Percentiles rank a stretch among this genome's conserved stretches.
Conservation (phyloP, 1,140 invertebrate genomes). For the Mesaphorura yosii region DNA sequence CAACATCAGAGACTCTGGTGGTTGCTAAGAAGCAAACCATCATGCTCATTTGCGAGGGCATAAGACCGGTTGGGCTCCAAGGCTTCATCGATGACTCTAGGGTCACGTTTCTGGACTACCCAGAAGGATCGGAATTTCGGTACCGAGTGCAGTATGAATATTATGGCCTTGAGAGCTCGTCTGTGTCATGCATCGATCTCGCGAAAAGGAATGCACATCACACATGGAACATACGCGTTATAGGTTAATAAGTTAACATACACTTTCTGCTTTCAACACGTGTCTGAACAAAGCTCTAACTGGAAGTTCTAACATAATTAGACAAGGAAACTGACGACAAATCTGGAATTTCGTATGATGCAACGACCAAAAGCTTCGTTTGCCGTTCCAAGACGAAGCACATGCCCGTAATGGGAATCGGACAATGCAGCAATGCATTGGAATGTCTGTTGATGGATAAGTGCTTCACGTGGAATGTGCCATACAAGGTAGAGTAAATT, state of each 20-base stretch:
- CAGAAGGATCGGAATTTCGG: not conserved
- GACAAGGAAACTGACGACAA: not conserved
- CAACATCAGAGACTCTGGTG: not conserved
- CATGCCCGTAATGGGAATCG: not conserved
- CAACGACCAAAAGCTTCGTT: not conserved
- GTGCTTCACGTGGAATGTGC: conserved; percentile 6
- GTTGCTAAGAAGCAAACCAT: not conserved
- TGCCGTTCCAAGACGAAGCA: conserved; percentile 1
- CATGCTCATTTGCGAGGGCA: not conserved
- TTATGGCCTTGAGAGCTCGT: not conserved
- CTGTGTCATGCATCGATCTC: not conserved
- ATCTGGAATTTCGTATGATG: conserved; percentile 2
- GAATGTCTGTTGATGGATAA: conserved; percentile 1
- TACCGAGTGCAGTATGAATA: no score
- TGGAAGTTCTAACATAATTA: not conserved
- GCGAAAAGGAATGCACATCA: not conserved
- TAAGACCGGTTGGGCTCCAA: not conserved
- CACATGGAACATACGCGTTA: not conserved
- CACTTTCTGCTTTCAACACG: no score
- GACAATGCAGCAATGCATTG: not conserved
- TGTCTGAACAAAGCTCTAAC: not conserved
- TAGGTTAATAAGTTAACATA: not conserved
- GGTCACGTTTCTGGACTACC: not conserved
- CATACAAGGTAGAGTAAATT: conserved; percentile 4
- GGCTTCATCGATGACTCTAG: not conserved